These are phyloP conservation scores for Paracanthobrama guichenoti DNA, from an alignment of 2,113 vertebrate species.

Conservation along the genomic window DNA sequence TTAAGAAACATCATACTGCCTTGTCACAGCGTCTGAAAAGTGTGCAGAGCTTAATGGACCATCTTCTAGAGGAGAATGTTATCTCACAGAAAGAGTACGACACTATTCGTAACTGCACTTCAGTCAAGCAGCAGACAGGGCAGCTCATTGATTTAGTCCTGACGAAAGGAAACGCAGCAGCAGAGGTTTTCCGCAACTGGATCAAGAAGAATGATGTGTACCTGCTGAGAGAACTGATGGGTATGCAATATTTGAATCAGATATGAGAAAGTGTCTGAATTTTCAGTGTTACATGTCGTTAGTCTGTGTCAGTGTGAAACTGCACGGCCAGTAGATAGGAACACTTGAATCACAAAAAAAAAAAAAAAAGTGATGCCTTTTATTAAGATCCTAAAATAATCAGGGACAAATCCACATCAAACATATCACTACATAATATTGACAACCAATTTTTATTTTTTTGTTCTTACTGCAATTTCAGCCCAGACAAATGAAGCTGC, in stretches of 20 bases:
- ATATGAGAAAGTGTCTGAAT: conserved; percentile 1
- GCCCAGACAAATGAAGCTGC: conserved; percentile 91
- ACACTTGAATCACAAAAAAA: conserved; percentile 43
- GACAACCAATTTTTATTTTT: conserved; percentile 61
- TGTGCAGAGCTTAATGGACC: conserved; percentile 84
- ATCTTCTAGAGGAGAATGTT: conserved; percentile 83
- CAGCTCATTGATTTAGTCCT: conserved; percentile 89
- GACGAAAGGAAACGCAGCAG: conserved; percentile 90
- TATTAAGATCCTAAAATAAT: conserved; percentile 15
- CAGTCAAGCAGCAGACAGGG: conserved; percentile 86
- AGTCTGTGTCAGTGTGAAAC: conserved; percentile 56
- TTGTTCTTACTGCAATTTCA: conserved; percentile 72
- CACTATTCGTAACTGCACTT: conserved; percentile 86
- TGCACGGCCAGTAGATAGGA: conserved; percentile 40
- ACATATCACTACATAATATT: conserved; percentile 51
- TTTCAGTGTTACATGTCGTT: conserved; percentile 50
- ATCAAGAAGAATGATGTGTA: conserved; percentile 87
- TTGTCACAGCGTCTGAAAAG: conserved; percentile 88
- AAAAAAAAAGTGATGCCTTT: conserved; percentile 36
- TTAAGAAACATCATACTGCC: conserved; percentile 89
- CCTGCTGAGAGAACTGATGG: conserved; percentile 90
- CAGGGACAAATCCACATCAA: conserved; percentile 49
- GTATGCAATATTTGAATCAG: conserved; percentile 68
- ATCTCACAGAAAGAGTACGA: conserved; percentile 85
- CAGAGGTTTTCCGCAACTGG: conserved; percentile 89